phyloP scores from a whole-genome alignment of 2,888 invertebrate genomes.

The Drosophila siamana region DNA sequence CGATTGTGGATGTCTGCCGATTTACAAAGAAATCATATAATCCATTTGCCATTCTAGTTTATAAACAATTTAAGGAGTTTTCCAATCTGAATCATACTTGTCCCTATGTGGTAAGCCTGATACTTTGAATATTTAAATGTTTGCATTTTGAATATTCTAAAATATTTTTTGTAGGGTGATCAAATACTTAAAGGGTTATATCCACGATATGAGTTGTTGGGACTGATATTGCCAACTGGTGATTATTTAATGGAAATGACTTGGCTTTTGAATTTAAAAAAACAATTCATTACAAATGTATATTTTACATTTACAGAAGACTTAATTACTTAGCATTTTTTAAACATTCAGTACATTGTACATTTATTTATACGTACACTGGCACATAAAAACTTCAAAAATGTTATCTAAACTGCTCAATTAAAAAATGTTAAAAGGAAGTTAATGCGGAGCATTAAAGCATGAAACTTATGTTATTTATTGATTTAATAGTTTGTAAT shows the following conservation, averaged over 20 bases:
- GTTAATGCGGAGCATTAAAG: too few species aligned
- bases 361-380: too few species aligned
- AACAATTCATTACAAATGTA: background rate
- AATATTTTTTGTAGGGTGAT: background rate
- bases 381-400: too few species aligned
- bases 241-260: conserved; percentile 27
- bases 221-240: conserved; percentile 29
- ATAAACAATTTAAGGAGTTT: conserved; percentile 2
- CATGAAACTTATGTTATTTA: too few species aligned
- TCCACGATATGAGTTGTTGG: background rate
- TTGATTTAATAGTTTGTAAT: too few species aligned
- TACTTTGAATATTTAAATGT: background rate
- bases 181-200: background rate
- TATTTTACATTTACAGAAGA: conserved; percentile 28
- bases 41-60: conserved; percentile 8
- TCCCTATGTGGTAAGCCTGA: conserved; percentile 23
- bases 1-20: conserved; percentile 10
- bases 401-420: too few species aligned
- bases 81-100: conserved; percentile 36
- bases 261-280: background rate
- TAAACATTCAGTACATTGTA: too few species aligned
- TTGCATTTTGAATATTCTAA: too few species aligned
- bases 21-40: conserved; percentile 17
- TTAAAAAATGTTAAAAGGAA: too few species aligned
- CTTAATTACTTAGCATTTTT: too few species aligned